Evolutionary conservation across 2,888 invertebrate genomes (phyloP).

Genomic region (Ennomos quercinarius): DNA sequence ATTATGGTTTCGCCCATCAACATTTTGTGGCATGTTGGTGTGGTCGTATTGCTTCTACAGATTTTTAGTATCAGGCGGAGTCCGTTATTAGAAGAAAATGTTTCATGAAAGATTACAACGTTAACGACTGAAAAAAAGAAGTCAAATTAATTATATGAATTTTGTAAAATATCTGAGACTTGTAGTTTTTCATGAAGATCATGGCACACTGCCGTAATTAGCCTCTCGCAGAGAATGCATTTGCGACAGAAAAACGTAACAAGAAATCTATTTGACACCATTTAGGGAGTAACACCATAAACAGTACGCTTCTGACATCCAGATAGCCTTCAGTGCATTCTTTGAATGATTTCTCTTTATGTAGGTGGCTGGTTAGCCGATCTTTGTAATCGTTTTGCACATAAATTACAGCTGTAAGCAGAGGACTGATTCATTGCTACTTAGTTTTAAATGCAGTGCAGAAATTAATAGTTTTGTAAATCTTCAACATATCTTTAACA

Average conservation of each 20-base stretch:
- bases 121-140: too few relatives aligned
- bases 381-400: conserved; percentile 6
- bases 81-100: conserved; percentile 1
- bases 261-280: conserved; percentile 18
- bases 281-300: conserved; percentile 26
- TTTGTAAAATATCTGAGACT: too few relatives aligned
- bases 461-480: too few relatives aligned
- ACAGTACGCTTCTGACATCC: conserved; percentile 20
- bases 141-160: too few relatives aligned
- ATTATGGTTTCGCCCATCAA: conserved; percentile 15
- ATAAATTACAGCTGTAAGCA: background rate
- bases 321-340: conserved; percentile 36
- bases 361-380: conserved; percentile 8
- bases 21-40: background rate
- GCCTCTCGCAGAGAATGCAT: conserved; percentile 27
- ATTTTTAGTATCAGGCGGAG: background rate
- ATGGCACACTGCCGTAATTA: conserved; percentile 14
- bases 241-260: conserved; percentile 12
- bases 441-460: too few relatives aligned
- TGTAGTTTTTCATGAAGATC: background rate
- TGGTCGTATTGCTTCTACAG: conserved; percentile 11
- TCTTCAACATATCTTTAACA: too few relatives aligned
- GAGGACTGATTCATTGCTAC: background rate
- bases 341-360: conserved; percentile 29
- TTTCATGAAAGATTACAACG: background rate